phyloP scores from a whole-genome alignment of 2,797 vertebrate species.

The Muscicapa striata region DNA sequence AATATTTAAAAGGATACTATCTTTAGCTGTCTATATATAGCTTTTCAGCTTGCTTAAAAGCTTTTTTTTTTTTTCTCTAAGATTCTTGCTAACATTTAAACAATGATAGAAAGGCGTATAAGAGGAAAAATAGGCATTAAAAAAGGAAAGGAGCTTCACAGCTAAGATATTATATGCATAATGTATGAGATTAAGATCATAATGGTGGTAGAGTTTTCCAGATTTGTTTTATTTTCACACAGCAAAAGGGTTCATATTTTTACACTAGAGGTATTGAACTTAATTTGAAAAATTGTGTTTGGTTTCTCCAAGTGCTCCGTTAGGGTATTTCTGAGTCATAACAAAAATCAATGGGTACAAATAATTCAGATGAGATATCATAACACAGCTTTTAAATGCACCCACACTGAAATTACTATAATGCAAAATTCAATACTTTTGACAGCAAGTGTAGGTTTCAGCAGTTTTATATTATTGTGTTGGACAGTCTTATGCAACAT shows the following conservation, averaged over 20 bases:
- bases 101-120: not conserved
- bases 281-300: slow-evolving; percentile 13
- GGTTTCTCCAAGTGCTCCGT: not conserved
- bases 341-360: slow-evolving; percentile 8
- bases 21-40: slow-evolving; percentile 64
- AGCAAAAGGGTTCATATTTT: not conserved
- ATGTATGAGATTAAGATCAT: not conserved
- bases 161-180: not conserved
- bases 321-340: slow-evolving; percentile 5
- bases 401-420: not conserved
- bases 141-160: not conserved
- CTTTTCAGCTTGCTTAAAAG: slow-evolving; percentile 13
- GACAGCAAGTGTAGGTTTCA: not conserved
- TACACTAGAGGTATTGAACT: not conserved
- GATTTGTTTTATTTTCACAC: slow-evolving; percentile 10
- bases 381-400: not conserved
- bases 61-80: not conserved
- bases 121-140: not conserved
- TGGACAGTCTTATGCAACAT: not conserved
- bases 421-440: slow-evolving; percentile 16
- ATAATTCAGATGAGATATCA: not conserved
- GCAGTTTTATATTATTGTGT: not conserved
- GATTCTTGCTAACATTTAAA: not conserved
- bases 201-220: not conserved
- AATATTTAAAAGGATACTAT: slow-evolving; percentile 69